Percentiles rank a stretch among this genome's conserved stretches.
Conservation (phyloP, 2,888 invertebrate genomes). For the Malachius bipustulatus region DNA sequence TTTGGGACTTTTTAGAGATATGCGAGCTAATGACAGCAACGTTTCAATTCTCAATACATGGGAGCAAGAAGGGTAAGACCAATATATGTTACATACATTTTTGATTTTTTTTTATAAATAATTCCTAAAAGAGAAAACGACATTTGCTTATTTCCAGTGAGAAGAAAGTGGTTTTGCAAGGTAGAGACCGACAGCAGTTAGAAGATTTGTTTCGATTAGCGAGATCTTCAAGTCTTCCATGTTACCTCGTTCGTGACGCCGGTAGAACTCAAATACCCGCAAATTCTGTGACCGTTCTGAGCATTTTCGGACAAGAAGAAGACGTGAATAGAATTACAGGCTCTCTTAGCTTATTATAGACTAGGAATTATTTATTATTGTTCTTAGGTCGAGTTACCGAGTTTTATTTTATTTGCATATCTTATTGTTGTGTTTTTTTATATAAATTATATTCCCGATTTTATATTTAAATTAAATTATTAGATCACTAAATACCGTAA, state of each 20-base stretch:
- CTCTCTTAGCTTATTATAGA: slow-evolving; percentile 18
- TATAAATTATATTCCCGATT: no score
- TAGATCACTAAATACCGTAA: no score
- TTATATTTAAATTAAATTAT: no score
- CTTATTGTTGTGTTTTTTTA: slow-evolving; percentile 3
- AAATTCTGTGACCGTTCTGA: slow-evolving; percentile 39
- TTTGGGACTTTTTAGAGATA: slow-evolving; percentile 41
- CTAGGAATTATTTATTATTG: no score
- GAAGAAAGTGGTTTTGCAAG: slow-evolving; percentile 37
- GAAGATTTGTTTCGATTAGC: slow-evolving; percentile 32
- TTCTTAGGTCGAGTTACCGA: no score
- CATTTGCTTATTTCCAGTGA: slow-evolving; percentile 35
- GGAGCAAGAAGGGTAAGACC: no score
- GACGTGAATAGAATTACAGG: slow-evolving; percentile 36
- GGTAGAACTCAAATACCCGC: slow-evolving; percentile 37
- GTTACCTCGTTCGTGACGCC: slow-evolving; percentile 32
- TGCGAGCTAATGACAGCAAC: no score
- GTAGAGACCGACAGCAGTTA: slow-evolving; percentile 32
- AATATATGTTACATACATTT: no score
- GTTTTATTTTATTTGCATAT: no score
- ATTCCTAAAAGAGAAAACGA: no score
- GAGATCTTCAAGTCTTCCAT: slow-evolving; percentile 26
- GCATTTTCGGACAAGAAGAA: slow-evolving; percentile 38
- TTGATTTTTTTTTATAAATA: no score
- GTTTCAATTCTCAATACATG: no score